phyloP scores from a whole-genome alignment of 2,113 vertebrate species.

The Malurus alboscapulatus region DNA sequence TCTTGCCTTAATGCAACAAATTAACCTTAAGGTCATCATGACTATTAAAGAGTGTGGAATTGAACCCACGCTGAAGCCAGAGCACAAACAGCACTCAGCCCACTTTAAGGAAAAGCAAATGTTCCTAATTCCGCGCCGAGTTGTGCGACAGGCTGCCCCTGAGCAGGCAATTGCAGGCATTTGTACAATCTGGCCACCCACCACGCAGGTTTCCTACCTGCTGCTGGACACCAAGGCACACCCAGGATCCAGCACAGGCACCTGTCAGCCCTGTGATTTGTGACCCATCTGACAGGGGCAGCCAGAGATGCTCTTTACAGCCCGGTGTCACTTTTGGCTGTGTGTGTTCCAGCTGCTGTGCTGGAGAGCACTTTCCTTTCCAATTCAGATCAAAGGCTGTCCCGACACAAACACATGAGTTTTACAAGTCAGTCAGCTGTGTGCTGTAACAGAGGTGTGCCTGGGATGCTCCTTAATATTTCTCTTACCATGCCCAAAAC shows the following conservation, averaged over 20 bases:
- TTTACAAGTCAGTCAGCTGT: constrained; percentile 25
- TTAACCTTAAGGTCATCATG: not conserved
- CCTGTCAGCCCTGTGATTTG: constrained; percentile 68
- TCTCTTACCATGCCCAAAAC: not conserved
- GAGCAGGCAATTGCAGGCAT: constrained; percentile 50
- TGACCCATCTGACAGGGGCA: not conserved
- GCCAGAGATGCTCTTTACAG: not conserved
- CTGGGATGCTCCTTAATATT: not conserved
- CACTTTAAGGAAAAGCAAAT: not conserved
- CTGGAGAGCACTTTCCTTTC: not conserved
- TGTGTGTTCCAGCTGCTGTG: constrained; percentile 66
- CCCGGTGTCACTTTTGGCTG: constrained; percentile 46
- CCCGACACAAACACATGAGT: not conserved
- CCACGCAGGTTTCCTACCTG: constrained; percentile 58
- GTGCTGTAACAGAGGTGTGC: not conserved
- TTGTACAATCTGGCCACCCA: constrained; percentile 82
- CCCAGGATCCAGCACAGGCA: constrained; percentile 46
- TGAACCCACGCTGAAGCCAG: not conserved
- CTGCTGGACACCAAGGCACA: constrained; percentile 16
- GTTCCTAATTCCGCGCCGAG: not conserved
- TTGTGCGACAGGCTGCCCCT: not conserved
- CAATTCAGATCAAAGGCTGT: constrained; percentile 67
- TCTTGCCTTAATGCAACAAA: not conserved
- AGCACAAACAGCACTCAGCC: not conserved
- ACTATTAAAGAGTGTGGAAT: not conserved